These are phyloP conservation scores for Lepus timidus DNA, from an alignment of 2,113 vertebrate genomes.

Conservation along the genomic window DNA sequence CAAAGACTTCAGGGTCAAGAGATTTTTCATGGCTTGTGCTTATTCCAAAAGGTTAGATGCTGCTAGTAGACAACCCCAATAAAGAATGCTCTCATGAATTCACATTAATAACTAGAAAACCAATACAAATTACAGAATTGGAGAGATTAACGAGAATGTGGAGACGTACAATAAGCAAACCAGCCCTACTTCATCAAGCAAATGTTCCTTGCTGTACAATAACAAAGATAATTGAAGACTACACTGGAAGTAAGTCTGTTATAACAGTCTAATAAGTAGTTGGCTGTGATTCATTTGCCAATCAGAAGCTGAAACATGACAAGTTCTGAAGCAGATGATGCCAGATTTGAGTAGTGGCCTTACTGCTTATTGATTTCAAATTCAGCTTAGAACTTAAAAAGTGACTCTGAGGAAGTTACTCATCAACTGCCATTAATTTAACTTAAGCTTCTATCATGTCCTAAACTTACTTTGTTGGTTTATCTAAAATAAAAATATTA, in stretches of 20 bases:
- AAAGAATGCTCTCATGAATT: constrained; percentile 64
- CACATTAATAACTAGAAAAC: constrained; percentile 74
- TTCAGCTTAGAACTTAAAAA: constrained; percentile 28
- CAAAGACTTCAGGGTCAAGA: neutral
- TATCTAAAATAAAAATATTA: constrained; percentile 47
- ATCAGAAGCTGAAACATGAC: constrained; percentile 67
- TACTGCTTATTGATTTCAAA: constrained; percentile 77
- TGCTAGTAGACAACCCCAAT: constrained; percentile 38
- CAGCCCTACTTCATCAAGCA: constrained; percentile 77
- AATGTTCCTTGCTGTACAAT: constrained; percentile 67
- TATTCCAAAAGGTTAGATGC: constrained; percentile 34
- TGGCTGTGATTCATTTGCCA: constrained; percentile 72
- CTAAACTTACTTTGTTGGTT: constrained; percentile 25
- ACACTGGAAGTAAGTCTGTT: constrained; percentile 56
- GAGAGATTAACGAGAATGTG: constrained; percentile 66
- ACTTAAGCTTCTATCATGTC: constrained; percentile 15
- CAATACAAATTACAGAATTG: constrained; percentile 65
- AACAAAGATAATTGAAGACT: constrained; percentile 78
- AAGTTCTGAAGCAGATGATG: constrained; percentile 58
- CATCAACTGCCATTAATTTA: constrained; percentile 3
- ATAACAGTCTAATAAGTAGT: constrained; percentile 66
- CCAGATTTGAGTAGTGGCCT: constrained; percentile 61
- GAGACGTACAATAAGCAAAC: constrained; percentile 77
- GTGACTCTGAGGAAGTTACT: neutral
- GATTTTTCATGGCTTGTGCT: constrained; percentile 18